Percentiles rank a stretch among this genome's conserved stretches.
These are phyloP conservation scores for Zaprionus bogoriensis DNA, from an alignment of 2,888 invertebrate species.

Conservation along the genomic window DNA sequence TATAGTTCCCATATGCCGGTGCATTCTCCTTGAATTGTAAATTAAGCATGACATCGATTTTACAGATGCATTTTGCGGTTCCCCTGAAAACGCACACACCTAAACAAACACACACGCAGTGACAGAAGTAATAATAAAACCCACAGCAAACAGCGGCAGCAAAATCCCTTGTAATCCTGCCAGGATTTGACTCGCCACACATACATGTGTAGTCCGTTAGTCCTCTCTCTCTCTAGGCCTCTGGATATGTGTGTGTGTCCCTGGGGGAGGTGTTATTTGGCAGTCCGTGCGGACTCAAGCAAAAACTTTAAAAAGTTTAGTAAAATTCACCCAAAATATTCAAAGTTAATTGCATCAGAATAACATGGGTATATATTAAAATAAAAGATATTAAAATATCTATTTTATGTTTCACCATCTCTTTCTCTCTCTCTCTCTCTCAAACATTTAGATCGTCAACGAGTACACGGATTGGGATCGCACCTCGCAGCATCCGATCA, in stretches of 20 bases:
- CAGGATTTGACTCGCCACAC: constrained; percentile 57
- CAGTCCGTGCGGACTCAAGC: not conserved
- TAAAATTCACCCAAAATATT: not conserved
- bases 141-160: constrained; percentile 45
- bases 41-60: constrained; percentile 74
- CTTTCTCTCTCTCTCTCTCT: not conserved
- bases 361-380: not conserved
- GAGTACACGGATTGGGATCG: constrained; percentile 99
- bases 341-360: not conserved
- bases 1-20: not conserved
- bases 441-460: constrained; percentile 88
- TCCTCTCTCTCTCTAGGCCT: not conserved
- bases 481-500: constrained; percentile 94
- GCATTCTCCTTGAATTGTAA: constrained; percentile 23
- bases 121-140: constrained; percentile 61
- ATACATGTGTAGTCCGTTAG: not conserved
- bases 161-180: constrained; percentile 64
- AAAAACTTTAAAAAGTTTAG: not conserved
- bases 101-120: constrained; percentile 22
- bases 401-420: not conserved
- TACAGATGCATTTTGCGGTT: constrained; percentile 61
- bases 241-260: constrained; percentile 33
- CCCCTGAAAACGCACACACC: constrained; percentile 26
- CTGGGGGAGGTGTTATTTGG: constrained; percentile 17
- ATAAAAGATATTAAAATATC: not conserved